Evolutionary conservation across 2,888 invertebrate genomes (phyloP), one percentile per base, ranked within the genome.

Genomic region (Parnassius smintheus): DNA sequence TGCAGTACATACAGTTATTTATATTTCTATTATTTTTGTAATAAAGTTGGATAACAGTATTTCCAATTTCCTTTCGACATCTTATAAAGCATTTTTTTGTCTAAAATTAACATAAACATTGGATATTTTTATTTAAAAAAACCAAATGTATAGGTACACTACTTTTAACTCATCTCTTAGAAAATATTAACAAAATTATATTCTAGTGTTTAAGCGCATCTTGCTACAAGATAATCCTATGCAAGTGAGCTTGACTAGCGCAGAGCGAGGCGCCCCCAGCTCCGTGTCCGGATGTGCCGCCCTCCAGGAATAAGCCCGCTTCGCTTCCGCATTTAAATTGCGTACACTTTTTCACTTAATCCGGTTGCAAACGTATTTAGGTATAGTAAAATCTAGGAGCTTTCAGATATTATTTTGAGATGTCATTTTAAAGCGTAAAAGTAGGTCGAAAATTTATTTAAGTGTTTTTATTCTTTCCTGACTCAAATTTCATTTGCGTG

Each of bases 271-370:
- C 64, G 62, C 62, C 54, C 25, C 44, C 41, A 59, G 49, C 63
- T 62, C 54, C 62, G 53, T 68, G 68, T 62, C 70, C 75, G 77
- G 76, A 72, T 71, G 69, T 68, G 67, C 68, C 71, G 68, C 71
- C 73, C 68, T 73, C 64, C 72, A 72, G 72, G 78, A 74, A 76
- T 75, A 76, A 75, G 72, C 74, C 77, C 73, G 71, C 76, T 73
- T 73, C 76, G 76, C 76, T 82, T 81, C 82, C 83, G 80, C 70
- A 78, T 82, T 83, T 80, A 85, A 86, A 86, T 85, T 83, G 80
- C 74, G 73, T 76, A 75, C 75, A 75, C 65, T 64, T 64, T 64
- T 59, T 63, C 58, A 49, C 50, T 54, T 58, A 61, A 64, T 65
- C 61, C 65, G 60, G 59, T 52, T 65, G 61, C 67, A 65, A 68